Evolutionary conservation across 2,113 vertebrate genomes (phyloP), one percentile per base, ranked within the genome.

Genomic region (Pseudorectes ferrugineus): DNA sequence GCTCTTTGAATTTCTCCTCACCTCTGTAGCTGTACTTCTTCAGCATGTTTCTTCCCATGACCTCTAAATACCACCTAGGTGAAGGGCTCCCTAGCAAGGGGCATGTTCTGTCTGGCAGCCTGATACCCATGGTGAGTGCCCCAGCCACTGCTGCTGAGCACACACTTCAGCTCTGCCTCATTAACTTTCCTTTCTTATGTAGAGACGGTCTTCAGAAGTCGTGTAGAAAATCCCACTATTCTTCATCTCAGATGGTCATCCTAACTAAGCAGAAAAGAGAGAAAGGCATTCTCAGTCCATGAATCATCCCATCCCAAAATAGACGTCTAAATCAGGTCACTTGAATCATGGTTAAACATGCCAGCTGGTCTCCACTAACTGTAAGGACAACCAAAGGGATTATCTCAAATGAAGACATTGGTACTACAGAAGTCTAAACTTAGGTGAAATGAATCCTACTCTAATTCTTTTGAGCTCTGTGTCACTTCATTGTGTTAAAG

Each of bases 381-480:
- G 49, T 95, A 89, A 88, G 63, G 90, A 85, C 67, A 85, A 78
- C 62, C 71, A 91, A 76, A 92, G 35, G 71, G 75, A 90, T 89
- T 82, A 57, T 46, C 51, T 88, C 78, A 80, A 38, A 90, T 94
- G 46, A 90, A 79, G 75, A 80, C 46, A 88, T 11, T 35, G 82
- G 86, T 90, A 89, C 49, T 75, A 12, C 2, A 68, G 28, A 75
- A 85, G 77, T 80, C 72, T 94, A 94, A 94, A 97, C 75, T 85
- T 90, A 95, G 89, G 75, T 80, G 86, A 92, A 96, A 92, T 73
- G 33, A 85, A 95, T 92, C 85, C 85, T 84, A 51, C 61, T 45
- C 33, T 49, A 62, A 85, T 88, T 67, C 67, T 63, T 90, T 83
- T 83, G 46, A 92, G 71, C 62, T 83, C 12, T 84, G 31, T 58